Conservation (phyloP, 2,113 vertebrate genomes). For the Ptilonorhynchus violaceus region DNA sequence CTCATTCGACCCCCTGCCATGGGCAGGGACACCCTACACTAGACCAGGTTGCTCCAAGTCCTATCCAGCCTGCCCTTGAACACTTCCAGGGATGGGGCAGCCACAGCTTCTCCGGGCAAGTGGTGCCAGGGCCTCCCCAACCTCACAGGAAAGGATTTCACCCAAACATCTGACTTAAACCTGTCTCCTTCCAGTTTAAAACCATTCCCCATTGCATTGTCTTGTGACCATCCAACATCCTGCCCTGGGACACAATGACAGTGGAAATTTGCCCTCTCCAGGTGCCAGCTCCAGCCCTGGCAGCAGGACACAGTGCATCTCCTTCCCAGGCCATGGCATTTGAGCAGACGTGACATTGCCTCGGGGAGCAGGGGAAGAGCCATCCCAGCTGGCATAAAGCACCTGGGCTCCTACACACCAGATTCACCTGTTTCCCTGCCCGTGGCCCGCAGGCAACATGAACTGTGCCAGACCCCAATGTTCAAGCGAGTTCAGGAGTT, state of each 20-base stretch:
- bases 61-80: neutral
- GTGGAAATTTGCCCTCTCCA: neutral
- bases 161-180: neutral
- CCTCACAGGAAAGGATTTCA: neutral
- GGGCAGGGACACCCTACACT: neutral
- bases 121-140: neutral
- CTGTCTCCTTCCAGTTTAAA: neutral
- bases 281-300: neutral
- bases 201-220: neutral
- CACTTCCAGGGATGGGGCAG: neutral
- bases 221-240: neutral
- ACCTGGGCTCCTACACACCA: neutral
- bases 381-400: neutral
- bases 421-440: rapidly evolving
- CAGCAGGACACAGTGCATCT: neutral
- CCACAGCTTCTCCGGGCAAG: neutral
- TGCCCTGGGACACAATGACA: neutral
- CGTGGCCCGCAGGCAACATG: rapidly evolving
- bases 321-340: neutral
- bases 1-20: neutral
- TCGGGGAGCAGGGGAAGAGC: neutral
- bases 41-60: no score
- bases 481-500: rapidly evolving
- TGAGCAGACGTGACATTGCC: neutral
- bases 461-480: rapidly evolving